Conservation (phyloP, 1,140 invertebrate species). For the Heliothis virescens region DNA sequence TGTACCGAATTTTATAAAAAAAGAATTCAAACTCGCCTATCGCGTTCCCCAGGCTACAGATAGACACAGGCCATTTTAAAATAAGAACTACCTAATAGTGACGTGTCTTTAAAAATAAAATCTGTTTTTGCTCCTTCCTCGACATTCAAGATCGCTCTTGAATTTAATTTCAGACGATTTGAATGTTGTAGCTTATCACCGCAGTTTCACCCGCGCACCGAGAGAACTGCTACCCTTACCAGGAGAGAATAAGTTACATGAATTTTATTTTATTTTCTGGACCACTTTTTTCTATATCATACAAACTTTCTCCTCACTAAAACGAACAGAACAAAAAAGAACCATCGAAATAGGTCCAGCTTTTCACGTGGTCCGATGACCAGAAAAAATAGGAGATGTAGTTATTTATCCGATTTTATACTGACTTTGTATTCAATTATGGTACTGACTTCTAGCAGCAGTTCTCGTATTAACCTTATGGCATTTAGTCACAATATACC, state of each 20-base stretch:
- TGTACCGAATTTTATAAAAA: not conserved
- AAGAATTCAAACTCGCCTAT: no score
- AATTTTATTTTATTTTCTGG: no score
- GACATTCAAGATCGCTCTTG: not conserved
- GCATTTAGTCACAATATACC: slow-evolving; percentile 21
- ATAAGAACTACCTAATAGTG: slow-evolving; percentile 8
- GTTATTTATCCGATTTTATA: not conserved
- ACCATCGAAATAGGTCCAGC: no score
- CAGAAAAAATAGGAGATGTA: not conserved
- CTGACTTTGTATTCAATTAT: not conserved
- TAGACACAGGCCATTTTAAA: not conserved
- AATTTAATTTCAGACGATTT: not conserved
- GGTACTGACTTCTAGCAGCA: not conserved
- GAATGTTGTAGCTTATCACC: no score
- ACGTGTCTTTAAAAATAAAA: slow-evolving; percentile 6
- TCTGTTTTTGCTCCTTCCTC: not conserved
- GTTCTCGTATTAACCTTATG: not conserved
- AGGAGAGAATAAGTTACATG: no score
- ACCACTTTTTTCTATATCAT: no score
- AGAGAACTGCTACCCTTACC: no score
- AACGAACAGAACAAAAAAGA: no score
- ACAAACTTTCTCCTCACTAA: no score
- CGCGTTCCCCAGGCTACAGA: not conserved
- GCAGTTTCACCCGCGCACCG: no score
- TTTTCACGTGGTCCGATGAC: no score